Evolutionary conservation across 2,113 vertebrate species (phyloP), one percentile per base, ranked within the genome.

Genomic region (Peromyscus polionotus): DNA sequence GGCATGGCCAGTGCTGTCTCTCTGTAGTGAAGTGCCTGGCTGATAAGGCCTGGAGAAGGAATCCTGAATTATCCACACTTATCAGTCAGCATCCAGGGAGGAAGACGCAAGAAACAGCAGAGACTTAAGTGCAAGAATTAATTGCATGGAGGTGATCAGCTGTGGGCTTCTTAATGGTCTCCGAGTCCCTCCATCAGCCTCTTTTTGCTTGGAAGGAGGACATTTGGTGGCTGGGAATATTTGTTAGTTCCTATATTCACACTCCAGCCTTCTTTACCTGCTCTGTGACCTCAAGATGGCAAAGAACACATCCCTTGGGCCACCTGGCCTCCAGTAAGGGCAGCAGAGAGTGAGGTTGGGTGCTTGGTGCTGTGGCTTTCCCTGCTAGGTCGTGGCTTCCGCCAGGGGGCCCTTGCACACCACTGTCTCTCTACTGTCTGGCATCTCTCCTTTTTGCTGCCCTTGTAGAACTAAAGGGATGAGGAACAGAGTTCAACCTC

Each of bases 11-110:
- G 67, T 22, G 7, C 0, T 10, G 8, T 45, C 42, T 81, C 83
- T 86, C 76, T 84, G 57, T 51, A 48, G 28, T 17, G 48, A 68
- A 61, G 22, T 51, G n/a, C 13, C 28, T 9, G 33, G 39, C 70
- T 28, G 0, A 9, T 26, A 17, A 5, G 9, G 17, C 4, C 12
- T 12, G 0, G 7, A 59, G 5, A 26, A 42, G 91, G 76, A 28
- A 65, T 9, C n/a, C 45, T 22, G 59, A 24, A 31, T 14, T 42
- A n/a, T 48, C 63, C n/a, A n/a, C 39, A 51, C 12, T 11, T 39
- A 33, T 57, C 39, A 13, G 36, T 45, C 72, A 83, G 20, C 19
- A 14, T 72, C 20, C 65, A 67, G 80, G 45, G 11, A 31, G 67
- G 81, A 83, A 48, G 28, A 22, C 42, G 54, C 16, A 70, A 67